phyloP scores from a whole-genome alignment of 2,113 vertebrate species.

The Hemibagrus wyckioides region DNA sequence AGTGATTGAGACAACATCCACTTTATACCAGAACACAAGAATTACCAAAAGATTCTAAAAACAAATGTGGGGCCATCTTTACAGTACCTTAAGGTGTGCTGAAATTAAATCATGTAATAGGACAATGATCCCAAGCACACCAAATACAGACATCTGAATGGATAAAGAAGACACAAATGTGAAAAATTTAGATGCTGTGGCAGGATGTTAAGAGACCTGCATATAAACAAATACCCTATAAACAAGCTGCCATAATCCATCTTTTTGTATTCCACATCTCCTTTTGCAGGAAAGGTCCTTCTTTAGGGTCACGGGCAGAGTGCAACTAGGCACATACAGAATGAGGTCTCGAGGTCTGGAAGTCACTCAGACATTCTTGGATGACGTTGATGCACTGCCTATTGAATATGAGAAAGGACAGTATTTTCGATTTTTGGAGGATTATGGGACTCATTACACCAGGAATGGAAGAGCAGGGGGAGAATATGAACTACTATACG shows the following conservation, averaged over 20 bases:
- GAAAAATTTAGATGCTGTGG: no score
- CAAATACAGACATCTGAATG: no score
- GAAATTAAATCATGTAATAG: no score
- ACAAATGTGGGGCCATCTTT: no score
- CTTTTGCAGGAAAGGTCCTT: conserved; percentile 62
- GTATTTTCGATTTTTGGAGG: conserved; percentile 89
- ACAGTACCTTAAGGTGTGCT: no score
- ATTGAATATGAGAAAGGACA: conserved; percentile 82
- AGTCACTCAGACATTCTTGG: conserved; percentile 75
- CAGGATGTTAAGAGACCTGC: no score
- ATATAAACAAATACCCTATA: no score
- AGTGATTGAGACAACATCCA: no score
- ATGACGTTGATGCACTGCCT: conserved; percentile 78
- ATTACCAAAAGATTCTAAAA: no score
- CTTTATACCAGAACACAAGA: no score
- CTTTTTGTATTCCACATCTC: conserved; percentile 5
- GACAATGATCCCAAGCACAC: no score
- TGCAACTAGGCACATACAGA: conserved; percentile 83
- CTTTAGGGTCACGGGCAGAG: conserved; percentile 78
- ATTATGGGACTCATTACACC: conserved; percentile 89
- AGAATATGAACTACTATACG: conserved; percentile 84
- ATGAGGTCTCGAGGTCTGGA: conserved; percentile 72
- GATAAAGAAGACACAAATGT: no score
- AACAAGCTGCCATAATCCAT: background rate
- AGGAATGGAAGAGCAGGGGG: conserved; percentile 82